Evolutionary conservation across 1,140 invertebrate genomes (phyloP), one percentile per base, ranked within the genome.

Genomic region (Pinna nobilis): DNA sequence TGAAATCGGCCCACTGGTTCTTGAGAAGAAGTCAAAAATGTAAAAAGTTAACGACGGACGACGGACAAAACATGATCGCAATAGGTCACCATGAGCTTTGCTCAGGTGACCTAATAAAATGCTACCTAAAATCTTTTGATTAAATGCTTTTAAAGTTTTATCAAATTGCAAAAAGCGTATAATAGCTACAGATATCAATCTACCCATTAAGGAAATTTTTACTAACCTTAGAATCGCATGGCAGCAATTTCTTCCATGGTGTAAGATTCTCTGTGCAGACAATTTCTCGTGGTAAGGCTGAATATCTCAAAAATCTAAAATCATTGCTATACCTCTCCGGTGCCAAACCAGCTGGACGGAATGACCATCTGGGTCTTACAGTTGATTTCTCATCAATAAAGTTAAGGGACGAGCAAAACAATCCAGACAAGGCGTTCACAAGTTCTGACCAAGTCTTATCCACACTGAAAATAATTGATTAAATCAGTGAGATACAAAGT

Each of bases 241-340:
- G 98, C 37, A 99, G 86, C 1, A 99, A 89, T 88, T 99, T 99
- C 84, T 97, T 98, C 94, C 97, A 99, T 3, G 98, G 98, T 35
- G 98, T 99, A 77, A 99, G 91, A 91, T 99, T 99, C 91, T 99
- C 97, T 23, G 98, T 99, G 86, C 98, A 99, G 9, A 98, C 96
- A 83, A 97, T 95, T 92, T 99, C 98, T 72, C 95, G 91, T 0
- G 98, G 96, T 67, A 99, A 88, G 47, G 94, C 93, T 1, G 97
- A 93, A 91, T 98, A 98, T 76, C 95, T 91, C 47, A 95, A 65
- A 53, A 79, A 79, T 18, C 79, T 57, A 20, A 76, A 86, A 6
- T 77, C 57, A 20, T 72, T 77, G 79, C 87, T 84, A 32, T 84
- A 82, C 66, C 78, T 70, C 76, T 91, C 87, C 39, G 90, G 86